Conservation (phyloP, 2,113 vertebrate species). For the Calypte anna region DNA sequence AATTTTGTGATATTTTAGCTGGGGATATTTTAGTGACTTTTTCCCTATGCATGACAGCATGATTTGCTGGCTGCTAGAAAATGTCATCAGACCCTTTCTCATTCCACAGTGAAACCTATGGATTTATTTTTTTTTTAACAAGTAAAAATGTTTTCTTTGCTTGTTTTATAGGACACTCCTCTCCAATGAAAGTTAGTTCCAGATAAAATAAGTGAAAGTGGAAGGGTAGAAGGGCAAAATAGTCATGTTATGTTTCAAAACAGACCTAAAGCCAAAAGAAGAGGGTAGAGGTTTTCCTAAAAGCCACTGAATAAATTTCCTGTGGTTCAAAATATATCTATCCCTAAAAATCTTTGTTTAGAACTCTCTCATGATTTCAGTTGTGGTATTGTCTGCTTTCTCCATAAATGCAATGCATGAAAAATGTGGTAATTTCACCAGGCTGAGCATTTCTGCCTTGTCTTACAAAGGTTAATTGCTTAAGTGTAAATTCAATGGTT, state of each 20-base stretch:
- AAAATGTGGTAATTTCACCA: background rate
- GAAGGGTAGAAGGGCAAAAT: background rate
- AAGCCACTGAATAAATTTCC: background rate
- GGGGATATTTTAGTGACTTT: constrained; percentile 66
- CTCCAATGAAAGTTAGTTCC: background rate
- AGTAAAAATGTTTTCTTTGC: background rate
- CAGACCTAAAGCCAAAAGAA: background rate
- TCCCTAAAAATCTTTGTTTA: background rate
- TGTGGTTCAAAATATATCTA: background rate
- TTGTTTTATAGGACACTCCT: background rate
- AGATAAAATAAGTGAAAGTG: background rate
- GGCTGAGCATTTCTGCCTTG: background rate
- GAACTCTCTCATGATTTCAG: background rate
- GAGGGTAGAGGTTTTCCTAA: background rate
- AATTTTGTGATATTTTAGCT: constrained; percentile 61
- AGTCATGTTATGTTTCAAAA: background rate
- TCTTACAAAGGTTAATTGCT: background rate
- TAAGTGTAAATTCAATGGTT: background rate
- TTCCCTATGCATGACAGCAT: constrained; percentile 61
- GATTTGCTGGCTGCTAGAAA: constrained; percentile 59
- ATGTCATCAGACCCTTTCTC: constrained; percentile 59
- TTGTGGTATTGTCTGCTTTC: background rate
- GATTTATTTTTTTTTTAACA: background rate
- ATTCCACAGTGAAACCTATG: constrained; percentile 13
- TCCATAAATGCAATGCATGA: background rate